Percentiles rank a stretch among this genome's conserved stretches.
Evolutionary conservation across 1,140 invertebrate genomes (phyloP).

Genomic region (Papilio aristodemus): DNA sequence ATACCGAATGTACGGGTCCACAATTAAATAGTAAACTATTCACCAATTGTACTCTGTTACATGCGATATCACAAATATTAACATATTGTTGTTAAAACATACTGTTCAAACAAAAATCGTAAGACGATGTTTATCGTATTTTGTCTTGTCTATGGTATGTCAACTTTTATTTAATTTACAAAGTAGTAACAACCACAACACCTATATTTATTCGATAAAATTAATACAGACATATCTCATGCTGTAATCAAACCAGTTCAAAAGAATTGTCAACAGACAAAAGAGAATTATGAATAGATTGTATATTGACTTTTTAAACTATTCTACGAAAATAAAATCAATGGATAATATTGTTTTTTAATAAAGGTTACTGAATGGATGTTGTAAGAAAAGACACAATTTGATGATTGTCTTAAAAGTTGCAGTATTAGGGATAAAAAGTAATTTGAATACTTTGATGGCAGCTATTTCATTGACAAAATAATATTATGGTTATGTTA

Average conservation of each 20-base stretch:
- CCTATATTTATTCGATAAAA: too few species aligned
- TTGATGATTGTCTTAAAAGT: background rate
- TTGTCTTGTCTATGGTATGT: too few species aligned
- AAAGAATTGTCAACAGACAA: background rate
- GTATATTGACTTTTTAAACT: background rate
- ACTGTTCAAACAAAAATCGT: too few species aligned
- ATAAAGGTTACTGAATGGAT: too few species aligned
- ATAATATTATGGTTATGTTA: background rate
- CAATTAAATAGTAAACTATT: background rate
- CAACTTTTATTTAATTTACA: too few species aligned
- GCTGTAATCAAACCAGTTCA: background rate
- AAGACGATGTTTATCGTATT: too few species aligned
- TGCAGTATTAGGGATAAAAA: background rate
- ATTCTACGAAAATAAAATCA: background rate
- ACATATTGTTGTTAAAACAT: too few species aligned
- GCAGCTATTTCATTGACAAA: background rate
- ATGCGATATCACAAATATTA: too few species aligned
- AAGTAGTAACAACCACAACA: too few species aligned
- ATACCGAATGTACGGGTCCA: too few species aligned
- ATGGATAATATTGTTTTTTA: too few species aligned
- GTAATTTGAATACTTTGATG: background rate
- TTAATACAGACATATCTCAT: background rate
- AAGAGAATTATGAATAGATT: conserved; percentile 11
- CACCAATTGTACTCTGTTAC: background rate
- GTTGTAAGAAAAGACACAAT: too few species aligned